A percentile compares a stretch with the other conserved stretches of the same genome.
phyloP scores from a whole-genome alignment of 2,113 vertebrate genomes.

The Oncorhynchus nerka region DNA sequence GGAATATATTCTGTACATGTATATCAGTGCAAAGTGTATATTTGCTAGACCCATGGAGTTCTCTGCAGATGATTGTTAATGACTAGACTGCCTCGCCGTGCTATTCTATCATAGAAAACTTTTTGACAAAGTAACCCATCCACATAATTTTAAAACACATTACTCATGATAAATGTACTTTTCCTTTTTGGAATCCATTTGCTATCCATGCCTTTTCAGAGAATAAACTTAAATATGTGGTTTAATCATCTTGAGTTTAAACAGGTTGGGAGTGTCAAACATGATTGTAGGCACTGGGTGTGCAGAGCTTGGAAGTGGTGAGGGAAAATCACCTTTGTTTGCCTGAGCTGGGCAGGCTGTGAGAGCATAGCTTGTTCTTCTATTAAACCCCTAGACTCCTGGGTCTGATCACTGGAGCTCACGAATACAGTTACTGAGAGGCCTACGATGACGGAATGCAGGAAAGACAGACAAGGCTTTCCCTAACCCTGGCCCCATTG shows the following conservation, averaged over 20 bases:
- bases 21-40: conserved; percentile 19
- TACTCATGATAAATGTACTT: conserved; percentile 16
- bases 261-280: not conserved
- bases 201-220: not conserved
- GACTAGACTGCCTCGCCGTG: not conserved
- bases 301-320: too few species aligned
- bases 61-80: not conserved
- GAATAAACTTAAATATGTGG: not conserved
- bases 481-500: not conserved
- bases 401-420: not conserved
- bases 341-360: not conserved
- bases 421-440: conserved; percentile 3
- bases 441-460: conserved; percentile 10
- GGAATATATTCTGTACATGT: conserved; percentile 9
- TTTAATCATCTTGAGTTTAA: conserved; percentile 18
- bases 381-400: not conserved
- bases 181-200: conserved; percentile 15
- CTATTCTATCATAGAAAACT: conserved; percentile 1
- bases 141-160: conserved; percentile 21
- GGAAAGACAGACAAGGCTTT: not conserved
- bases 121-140: conserved; percentile 2
- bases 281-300: not conserved
- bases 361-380: not conserved
- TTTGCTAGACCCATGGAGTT: not conserved
- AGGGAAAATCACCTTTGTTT: not conserved